Evolutionary conservation across 2,113 vertebrate genomes (phyloP).

Genomic region (Tragelaphus strepsiceros): DNA sequence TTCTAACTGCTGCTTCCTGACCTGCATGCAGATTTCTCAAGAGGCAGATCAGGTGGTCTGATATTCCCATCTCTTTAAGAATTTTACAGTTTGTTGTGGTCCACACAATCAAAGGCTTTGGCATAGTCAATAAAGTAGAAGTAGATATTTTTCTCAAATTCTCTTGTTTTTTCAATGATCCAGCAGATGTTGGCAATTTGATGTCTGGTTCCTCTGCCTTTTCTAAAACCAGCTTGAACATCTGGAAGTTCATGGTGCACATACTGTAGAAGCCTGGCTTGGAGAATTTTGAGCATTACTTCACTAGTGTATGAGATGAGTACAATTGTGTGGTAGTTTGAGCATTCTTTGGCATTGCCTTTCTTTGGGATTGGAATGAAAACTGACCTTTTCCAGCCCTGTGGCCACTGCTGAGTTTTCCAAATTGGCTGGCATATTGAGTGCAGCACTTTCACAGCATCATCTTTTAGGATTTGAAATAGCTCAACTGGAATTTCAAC

Average conservation of each 20-base stretch:
- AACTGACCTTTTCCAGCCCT: neutral
- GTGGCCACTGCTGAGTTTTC: neutral
- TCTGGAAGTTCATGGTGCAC: neutral
- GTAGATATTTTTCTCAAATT: neutral
- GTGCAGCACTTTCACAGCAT: neutral
- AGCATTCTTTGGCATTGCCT: neutral
- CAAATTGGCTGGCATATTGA: neutral
- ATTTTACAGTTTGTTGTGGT: neutral
- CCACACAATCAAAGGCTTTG: neutral
- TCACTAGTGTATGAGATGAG: rapidly evolving
- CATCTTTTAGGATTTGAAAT: neutral
- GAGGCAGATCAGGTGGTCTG: neutral
- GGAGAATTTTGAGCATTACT: neutral
- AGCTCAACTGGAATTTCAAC: neutral
- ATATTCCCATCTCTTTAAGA: neutral
- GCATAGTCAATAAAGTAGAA: neutral
- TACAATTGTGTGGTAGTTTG: neutral
- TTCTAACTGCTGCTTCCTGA: neutral
- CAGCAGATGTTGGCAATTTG: neutral
- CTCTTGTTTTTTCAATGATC: neutral
- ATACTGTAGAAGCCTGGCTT: neutral
- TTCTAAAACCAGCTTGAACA: neutral
- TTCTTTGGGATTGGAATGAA: neutral
- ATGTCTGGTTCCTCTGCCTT: neutral
- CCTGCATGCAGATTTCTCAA: neutral